Conservation (phyloP, 2,888 invertebrate species). For the Orchesella flavescens region DNA sequence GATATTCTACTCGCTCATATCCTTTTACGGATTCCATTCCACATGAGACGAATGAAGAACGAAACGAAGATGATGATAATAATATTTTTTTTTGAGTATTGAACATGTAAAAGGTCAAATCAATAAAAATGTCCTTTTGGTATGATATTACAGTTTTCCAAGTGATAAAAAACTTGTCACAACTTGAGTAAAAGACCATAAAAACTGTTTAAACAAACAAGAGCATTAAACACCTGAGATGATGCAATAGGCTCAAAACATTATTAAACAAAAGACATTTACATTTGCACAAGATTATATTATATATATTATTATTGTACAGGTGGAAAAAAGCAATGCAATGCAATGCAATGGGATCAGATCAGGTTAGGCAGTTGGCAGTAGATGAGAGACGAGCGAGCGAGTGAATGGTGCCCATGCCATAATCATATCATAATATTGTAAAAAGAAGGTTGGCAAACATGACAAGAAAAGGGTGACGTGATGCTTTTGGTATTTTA, state of each 20-base stretch:
- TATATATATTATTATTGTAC: background rate
- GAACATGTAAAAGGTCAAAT: background rate
- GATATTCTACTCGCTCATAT: background rate
- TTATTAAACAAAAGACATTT: background rate
- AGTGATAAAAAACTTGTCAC: constrained; percentile 12
- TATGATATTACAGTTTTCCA: constrained; percentile 4
- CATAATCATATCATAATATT: background rate
- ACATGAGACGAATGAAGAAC: too few species aligned
- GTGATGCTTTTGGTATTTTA: constrained; percentile 26
- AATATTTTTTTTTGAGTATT: too few species aligned
- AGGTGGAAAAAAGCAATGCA: background rate
- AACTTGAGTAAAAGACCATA: background rate
- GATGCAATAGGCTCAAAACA: background rate
- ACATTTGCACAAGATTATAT: too few species aligned
- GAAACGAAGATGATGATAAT: too few species aligned
- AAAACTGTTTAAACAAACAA: constrained; percentile 4
- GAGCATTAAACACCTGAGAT: background rate
- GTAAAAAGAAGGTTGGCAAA: background rate
- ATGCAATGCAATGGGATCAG: background rate
- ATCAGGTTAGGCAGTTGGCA: background rate
- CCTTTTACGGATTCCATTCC: background rate
- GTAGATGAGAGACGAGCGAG: background rate
- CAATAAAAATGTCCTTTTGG: constrained; percentile 5
- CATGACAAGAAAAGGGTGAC: constrained; percentile 1
- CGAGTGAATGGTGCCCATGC: background rate